A percentile compares a stretch with the other conserved stretches of the same genome.
These are phyloP conservation scores for Percina caprodes DNA, from an alignment of 2,113 vertebrate genomes.

Conservation along the genomic window DNA sequence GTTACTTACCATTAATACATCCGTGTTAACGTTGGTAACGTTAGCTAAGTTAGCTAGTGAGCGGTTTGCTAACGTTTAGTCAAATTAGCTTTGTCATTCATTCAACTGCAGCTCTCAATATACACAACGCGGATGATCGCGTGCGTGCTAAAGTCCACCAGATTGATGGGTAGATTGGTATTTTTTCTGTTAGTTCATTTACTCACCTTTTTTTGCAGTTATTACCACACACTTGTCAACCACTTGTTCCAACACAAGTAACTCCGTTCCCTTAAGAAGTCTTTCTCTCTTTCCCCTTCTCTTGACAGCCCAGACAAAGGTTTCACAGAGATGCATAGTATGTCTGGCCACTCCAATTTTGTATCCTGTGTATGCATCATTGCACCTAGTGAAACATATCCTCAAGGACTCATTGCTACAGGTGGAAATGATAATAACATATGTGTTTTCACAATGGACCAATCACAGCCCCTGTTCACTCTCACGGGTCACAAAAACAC, in stretches of 20 bases:
- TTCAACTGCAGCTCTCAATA: slow-evolving; percentile 8
- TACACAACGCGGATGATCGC: neutral
- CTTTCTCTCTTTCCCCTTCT: slow-evolving; percentile 24
- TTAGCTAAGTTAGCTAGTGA: slow-evolving; percentile 17
- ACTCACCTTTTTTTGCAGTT: neutral
- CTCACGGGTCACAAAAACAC: slow-evolving; percentile 96
- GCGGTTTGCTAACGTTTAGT: slow-evolving; percentile 38
- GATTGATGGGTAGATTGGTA: fast-evolving
- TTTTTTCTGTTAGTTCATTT: neutral
- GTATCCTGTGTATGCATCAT: slow-evolving; percentile 97
- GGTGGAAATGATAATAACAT: slow-evolving; percentile 97
- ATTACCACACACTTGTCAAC: neutral
- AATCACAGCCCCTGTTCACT: slow-evolving; percentile 87
- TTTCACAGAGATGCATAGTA: slow-evolving; percentile 93
- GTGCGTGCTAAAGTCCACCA: neutral
- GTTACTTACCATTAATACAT: neutral
- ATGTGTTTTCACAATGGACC: slow-evolving; percentile 93
- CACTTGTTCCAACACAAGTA: neutral
- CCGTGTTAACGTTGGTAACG: neutral
- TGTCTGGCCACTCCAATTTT: slow-evolving; percentile 96
- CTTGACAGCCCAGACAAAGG: slow-evolving; percentile 88
- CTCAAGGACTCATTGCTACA: slow-evolving; percentile 93
- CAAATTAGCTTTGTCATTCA: slow-evolving; percentile 82
- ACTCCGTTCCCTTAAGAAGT: neutral
- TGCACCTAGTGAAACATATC: slow-evolving; percentile 91